Conservation (phyloP, 2,113 vertebrate species). For the Glareola pratincola region DNA sequence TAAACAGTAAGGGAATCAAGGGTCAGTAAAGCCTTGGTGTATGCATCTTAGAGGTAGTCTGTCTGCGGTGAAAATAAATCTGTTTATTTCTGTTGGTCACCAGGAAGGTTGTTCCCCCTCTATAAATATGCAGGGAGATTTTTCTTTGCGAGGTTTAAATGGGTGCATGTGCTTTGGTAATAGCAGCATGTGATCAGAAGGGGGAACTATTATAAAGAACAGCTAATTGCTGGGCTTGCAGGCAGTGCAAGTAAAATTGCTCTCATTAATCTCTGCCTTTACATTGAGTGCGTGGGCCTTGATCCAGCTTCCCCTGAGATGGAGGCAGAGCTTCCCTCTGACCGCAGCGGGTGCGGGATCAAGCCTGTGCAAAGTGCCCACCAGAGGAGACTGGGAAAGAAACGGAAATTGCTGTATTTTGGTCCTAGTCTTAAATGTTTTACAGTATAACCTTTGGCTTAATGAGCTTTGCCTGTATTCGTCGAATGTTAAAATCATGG, state of each 20-base stretch:
- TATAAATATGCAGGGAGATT: background rate
- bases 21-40: background rate
- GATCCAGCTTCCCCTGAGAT: background rate
- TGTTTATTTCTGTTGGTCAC: background rate
- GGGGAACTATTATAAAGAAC: background rate
- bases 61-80: background rate
- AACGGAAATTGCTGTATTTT: background rate
- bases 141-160: background rate
- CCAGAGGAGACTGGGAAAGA: background rate
- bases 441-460: background rate
- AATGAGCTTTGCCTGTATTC: background rate
- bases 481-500: rapidly evolving
- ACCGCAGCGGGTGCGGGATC: rapidly evolving
- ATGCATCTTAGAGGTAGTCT: background rate
- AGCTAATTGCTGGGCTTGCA: background rate
- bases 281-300: rapidly evolving
- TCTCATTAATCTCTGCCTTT: background rate
- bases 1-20: background rate
- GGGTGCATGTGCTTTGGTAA: background rate
- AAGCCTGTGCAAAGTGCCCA: rapidly evolving
- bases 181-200: background rate
- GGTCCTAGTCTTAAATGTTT: background rate
- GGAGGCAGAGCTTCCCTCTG: background rate
- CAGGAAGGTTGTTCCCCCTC: background rate
- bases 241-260: background rate